phyloP scores from a whole-genome alignment of 2,888 invertebrate genomes.

The Seira musarum region DNA sequence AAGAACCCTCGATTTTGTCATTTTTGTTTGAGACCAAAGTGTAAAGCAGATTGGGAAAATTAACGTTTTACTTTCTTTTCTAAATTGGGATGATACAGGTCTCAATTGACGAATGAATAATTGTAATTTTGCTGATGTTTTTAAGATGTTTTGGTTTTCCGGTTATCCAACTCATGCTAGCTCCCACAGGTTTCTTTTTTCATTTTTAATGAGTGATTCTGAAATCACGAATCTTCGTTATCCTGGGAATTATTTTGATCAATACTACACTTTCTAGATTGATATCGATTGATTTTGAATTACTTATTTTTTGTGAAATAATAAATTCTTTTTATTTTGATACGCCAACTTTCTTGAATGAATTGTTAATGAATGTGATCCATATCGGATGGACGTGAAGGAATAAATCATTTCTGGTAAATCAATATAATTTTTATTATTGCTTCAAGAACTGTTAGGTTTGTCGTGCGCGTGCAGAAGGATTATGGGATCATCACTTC shows the following conservation, averaged over 20 bases:
- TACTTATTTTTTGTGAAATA: neutral
- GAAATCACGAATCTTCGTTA: neutral
- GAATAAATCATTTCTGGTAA: conserved; percentile 3
- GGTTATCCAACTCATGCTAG: neutral
- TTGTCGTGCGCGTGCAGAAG: no score
- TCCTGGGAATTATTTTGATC: neutral
- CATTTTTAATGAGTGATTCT: no score
- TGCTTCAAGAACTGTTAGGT: no score
- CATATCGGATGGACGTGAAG: neutral
- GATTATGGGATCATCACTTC: no score
- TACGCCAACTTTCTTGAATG: neutral
- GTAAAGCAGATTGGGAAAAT: no score
- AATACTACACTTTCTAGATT: neutral
- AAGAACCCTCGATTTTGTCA: no score
- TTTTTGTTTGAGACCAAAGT: no score
- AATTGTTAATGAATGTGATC: conserved; percentile 7
- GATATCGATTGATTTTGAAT: conserved; percentile 7
- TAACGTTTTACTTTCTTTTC: no score
- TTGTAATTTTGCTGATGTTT: no score
- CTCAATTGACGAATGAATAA: no score
- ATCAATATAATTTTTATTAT: no score
- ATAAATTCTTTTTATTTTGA: neutral
- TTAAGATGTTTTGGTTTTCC: neutral
- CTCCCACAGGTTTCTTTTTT: neutral
- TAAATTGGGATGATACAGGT: no score